Evolutionary conservation across 2,888 invertebrate genomes (phyloP).

Genomic region (Odontocerum albicorne): DNA sequence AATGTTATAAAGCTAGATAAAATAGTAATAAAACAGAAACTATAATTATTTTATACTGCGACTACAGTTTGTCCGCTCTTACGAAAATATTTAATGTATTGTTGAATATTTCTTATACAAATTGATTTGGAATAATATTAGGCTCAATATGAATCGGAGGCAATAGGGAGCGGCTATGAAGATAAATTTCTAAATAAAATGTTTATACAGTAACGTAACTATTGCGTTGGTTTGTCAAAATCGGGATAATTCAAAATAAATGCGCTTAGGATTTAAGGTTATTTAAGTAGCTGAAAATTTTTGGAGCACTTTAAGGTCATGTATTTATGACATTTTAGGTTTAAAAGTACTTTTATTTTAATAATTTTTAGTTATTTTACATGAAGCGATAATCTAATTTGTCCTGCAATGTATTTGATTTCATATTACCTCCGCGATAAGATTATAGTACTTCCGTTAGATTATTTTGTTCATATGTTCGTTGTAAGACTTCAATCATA

Average conservation of each 20-base stretch:
- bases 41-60: too few relatives aligned
- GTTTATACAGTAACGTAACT: background rate
- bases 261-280: conserved; percentile 20
- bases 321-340: conserved; percentile 16
- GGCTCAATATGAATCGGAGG: background rate
- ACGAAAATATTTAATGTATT: too few relatives aligned
- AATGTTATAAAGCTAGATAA: too few relatives aligned
- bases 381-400: conserved; percentile 4
- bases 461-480: conserved; percentile 24
- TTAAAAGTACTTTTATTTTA: conserved; percentile 23
- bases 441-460: conserved; percentile 25
- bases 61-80: too few relatives aligned
- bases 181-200: background rate
- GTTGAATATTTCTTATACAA: too few relatives aligned
- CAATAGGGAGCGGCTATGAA: background rate
- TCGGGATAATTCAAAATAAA: conserved; percentile 17
- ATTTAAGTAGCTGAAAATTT: conserved; percentile 30
- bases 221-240: too few relatives aligned
- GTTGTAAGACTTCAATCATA: conserved; percentile 21
- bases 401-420: conserved; percentile 18
- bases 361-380: conserved; percentile 16
- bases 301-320: conserved; percentile 27
- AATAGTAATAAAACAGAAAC: too few relatives aligned
- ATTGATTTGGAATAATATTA: too few relatives aligned
- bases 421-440: conserved; percentile 30